Evolutionary conservation across 2,113 vertebrate genomes (phyloP).

Genomic region (Drymodes brunneopygia): DNA sequence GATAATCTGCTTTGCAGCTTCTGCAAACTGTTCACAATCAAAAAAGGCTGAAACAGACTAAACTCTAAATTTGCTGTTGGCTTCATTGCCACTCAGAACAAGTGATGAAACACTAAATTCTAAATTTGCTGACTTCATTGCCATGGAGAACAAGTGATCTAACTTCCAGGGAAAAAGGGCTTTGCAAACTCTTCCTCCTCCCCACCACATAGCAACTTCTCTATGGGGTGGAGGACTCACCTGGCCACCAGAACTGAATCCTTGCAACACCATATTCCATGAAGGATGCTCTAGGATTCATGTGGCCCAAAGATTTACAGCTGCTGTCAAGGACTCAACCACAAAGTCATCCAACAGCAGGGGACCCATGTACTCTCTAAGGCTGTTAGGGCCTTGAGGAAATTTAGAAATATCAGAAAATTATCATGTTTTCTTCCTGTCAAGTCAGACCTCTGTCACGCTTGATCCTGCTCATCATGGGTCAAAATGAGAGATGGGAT

Average conservation of each 20-base stretch:
- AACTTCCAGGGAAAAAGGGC: background rate
- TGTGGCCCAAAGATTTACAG: background rate
- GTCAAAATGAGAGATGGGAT: background rate
- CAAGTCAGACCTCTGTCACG: background rate
- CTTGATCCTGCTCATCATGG: background rate
- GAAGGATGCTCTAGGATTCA: background rate
- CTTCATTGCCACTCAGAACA: background rate
- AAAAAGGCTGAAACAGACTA: background rate
- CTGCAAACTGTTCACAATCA: background rate
- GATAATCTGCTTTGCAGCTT: background rate
- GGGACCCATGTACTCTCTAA: background rate
- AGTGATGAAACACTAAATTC: background rate
- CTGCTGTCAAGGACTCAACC: background rate
- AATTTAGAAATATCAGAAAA: background rate
- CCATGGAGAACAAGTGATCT: background rate
- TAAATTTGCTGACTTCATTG: background rate
- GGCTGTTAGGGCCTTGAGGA: background rate
- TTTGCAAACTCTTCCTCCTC: background rate
- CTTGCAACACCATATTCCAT: background rate
- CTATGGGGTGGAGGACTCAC: fast-evolving
- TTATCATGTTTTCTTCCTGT: background rate
- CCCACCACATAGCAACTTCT: background rate
- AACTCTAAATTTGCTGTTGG: background rate
- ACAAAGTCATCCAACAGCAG: background rate
- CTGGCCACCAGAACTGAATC: background rate